A percentile compares a stretch with the other conserved stretches of the same genome.
Evolutionary conservation across 2,888 invertebrate species (phyloP).

Genomic region (Harpalus rufipes): DNA sequence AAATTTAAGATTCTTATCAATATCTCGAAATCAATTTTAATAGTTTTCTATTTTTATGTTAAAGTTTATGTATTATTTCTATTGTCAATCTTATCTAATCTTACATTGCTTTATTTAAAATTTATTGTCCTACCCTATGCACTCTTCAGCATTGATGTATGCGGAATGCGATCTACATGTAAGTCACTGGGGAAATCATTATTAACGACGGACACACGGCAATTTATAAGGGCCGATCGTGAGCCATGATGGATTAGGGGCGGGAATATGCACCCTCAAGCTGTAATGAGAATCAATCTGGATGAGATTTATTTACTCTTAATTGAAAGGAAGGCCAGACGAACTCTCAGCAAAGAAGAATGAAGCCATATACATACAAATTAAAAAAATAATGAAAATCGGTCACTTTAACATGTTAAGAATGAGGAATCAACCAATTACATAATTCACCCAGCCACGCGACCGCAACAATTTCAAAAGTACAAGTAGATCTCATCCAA

Average conservation of each 20-base stretch:
- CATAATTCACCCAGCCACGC: too few relatives aligned
- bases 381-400: too few relatives aligned
- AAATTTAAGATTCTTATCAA: background rate
- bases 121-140: background rate
- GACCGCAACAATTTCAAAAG: too few relatives aligned
- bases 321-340: background rate
- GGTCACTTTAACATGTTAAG: too few relatives aligned
- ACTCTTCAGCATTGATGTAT: background rate
- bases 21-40: background rate
- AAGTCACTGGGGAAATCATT: constrained; percentile 73
- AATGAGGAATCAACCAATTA: too few relatives aligned
- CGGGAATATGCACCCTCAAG: constrained; percentile 16
- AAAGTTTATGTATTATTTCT: background rate
- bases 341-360: background rate
- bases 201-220: constrained; percentile 73
- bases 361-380: too few relatives aligned
- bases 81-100: background rate
- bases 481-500: too few relatives aligned
- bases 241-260: constrained; percentile 72
- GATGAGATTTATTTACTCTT: constrained; percentile 5
- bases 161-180: constrained; percentile 47
- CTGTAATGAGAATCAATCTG: background rate
- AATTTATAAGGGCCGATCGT: constrained; percentile 73
- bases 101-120: background rate
- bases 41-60: background rate